A percentile compares a stretch with the other conserved stretches of the same genome.
phyloP scores from a whole-genome alignment of 2,797 vertebrate species.

The Malacoctenus gilli region DNA sequence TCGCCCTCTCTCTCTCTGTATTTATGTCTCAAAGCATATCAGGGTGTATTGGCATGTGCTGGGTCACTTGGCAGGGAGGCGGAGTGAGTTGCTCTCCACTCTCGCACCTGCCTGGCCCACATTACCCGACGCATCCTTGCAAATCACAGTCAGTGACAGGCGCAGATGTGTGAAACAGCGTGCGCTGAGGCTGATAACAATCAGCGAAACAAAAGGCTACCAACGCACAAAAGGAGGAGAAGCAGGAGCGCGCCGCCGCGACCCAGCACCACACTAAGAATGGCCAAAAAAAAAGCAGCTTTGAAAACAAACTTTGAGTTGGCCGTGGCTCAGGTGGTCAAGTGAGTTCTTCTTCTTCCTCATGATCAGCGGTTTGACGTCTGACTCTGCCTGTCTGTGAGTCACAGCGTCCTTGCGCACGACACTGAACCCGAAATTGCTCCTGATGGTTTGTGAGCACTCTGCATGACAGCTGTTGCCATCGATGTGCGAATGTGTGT shows the following conservation, averaged over 20 bases:
- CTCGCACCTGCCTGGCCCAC: conserved; percentile 67
- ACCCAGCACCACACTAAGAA: conserved; percentile 1
- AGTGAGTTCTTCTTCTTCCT: no score
- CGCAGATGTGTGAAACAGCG: conserved; percentile 64
- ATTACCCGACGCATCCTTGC: conserved; percentile 59
- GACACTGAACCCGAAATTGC: no score
- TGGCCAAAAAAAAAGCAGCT: background rate
- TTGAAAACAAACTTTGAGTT: background rate
- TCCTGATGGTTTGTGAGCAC: no score
- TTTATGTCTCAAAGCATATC: conserved; percentile 31
- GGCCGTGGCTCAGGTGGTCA: no score
- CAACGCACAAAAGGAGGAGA: conserved; percentile 19
- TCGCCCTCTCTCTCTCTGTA: conserved; percentile 33
- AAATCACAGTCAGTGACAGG: conserved; percentile 55
- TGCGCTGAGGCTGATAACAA: conserved; percentile 37
- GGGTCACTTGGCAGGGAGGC: conserved; percentile 59
- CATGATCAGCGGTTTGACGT: no score
- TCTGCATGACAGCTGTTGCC: no score
- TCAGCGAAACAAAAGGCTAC: conserved; percentile 42
- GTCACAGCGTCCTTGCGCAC: no score
- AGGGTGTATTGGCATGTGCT: conserved; percentile 54
- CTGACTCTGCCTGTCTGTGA: no score
- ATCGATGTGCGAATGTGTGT: no score
- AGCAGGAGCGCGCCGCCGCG: conserved; percentile 10
- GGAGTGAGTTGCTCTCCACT: conserved; percentile 52